Evolutionary conservation across 53 echinoderm and acorn worm genomes (phyloP).

Genomic region (Crossaster papposus): DNA sequence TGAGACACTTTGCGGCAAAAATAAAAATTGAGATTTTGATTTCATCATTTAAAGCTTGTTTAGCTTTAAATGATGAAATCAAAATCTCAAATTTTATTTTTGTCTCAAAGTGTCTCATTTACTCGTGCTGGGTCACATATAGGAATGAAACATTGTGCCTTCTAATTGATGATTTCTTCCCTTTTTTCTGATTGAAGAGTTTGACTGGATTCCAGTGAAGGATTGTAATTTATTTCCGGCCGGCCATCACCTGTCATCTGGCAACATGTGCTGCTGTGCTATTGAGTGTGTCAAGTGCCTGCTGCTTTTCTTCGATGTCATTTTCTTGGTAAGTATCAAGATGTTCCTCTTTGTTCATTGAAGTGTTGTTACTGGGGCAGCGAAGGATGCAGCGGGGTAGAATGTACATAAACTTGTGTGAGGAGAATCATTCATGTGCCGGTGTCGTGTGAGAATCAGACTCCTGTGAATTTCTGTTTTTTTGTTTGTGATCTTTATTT

Average conservation of each 20-base stretch:
- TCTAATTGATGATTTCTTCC: too few species aligned
- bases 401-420: neutral
- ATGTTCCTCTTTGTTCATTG: neutral
- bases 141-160: too few species aligned
- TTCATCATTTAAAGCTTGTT: too few species aligned
- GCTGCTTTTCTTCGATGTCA: slow-evolving; percentile 69
- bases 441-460: neutral
- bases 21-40: too few species aligned
- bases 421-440: neutral
- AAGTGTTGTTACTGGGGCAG: neutral
- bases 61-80: too few species aligned
- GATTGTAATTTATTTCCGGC: neutral
- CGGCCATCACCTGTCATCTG: neutral
- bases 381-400: neutral
- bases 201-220: neutral
- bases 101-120: too few species aligned
- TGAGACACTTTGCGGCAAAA: too few species aligned
- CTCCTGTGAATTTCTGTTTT: too few species aligned
- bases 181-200: too few species aligned
- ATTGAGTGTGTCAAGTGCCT: slow-evolving; percentile 79
- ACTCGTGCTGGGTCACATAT: too few species aligned
- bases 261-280: slow-evolving; percentile 88
- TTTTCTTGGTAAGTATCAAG: slow-evolving; percentile 64
- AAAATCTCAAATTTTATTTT: too few species aligned
- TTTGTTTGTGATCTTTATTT: neutral